phyloP scores from a whole-genome alignment of 2,797 vertebrate genomes.

The Tragopan temminckii region DNA sequence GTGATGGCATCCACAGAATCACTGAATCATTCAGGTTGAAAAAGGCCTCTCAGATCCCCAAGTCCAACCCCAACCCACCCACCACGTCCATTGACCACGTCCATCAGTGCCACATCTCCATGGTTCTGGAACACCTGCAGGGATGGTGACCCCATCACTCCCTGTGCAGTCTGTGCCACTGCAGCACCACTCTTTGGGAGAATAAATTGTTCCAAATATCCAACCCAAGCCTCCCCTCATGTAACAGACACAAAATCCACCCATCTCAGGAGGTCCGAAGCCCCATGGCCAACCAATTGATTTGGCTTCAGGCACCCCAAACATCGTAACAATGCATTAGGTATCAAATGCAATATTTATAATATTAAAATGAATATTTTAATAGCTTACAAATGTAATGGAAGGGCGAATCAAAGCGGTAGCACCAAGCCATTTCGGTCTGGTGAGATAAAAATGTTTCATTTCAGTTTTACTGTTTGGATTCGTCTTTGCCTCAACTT shows the following conservation, averaged over 20 bases:
- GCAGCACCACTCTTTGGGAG: too few relatives aligned
- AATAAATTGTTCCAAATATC: too few relatives aligned
- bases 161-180: too few relatives aligned
- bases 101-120: too few relatives aligned
- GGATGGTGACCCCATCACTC: too few relatives aligned
- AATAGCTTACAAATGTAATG: slow-evolving; percentile 21
- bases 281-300: not conserved
- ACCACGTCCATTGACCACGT: too few relatives aligned
- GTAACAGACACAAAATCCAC: not conserved
- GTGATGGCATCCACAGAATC: not conserved
- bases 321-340: not conserved
- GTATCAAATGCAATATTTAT: slow-evolving; percentile 49
- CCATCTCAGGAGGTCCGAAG: not conserved
- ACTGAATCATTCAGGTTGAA: too few relatives aligned
- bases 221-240: too few relatives aligned
- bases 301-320: slow-evolving; percentile 4
- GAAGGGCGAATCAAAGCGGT: slow-evolving; percentile 12
- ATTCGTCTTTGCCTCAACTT: not conserved
- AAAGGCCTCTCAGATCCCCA: too few relatives aligned
- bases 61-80: too few relatives aligned
- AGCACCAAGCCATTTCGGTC: not conserved
- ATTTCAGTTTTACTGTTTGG: slow-evolving; percentile 3
- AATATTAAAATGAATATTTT: slow-evolving; percentile 71
- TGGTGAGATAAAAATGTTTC: slow-evolving; percentile 27
- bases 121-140: too few relatives aligned